Conservation (phyloP, 1,140 invertebrate genomes). For the Andrena cerasifolii region DNA sequence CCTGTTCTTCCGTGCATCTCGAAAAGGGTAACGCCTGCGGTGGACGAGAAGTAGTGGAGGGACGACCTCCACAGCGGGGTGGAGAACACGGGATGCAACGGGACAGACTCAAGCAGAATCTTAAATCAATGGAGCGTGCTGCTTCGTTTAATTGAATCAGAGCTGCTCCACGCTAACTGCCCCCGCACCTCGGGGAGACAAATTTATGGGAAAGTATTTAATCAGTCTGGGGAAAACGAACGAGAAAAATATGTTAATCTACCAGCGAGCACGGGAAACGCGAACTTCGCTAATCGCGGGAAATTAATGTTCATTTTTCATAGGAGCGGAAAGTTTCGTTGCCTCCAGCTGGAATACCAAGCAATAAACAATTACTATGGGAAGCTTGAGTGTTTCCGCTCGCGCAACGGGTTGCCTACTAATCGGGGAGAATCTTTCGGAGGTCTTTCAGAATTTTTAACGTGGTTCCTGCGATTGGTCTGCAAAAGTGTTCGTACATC, state of each 20-base stretch:
- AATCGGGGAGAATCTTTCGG: too few species aligned
- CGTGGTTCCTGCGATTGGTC: too few species aligned
- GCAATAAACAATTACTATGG: not conserved
- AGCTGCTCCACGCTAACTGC: slow-evolving; percentile 4
- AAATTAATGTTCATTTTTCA: slow-evolving; percentile 9
- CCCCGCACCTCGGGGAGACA: slow-evolving; percentile 6
- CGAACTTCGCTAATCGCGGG: slow-evolving; percentile 12
- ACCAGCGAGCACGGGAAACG: not conserved
- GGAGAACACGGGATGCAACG: not conserved
- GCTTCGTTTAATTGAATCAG: slow-evolving; percentile 45
- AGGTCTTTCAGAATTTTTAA: too few species aligned
- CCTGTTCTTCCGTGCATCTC: not conserved
- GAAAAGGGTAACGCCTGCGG: not conserved
- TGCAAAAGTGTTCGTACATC: too few species aligned
- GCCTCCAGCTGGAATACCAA: not conserved
- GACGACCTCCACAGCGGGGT: not conserved
- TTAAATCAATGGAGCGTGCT: slow-evolving; percentile 46
- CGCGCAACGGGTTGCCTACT: too few species aligned
- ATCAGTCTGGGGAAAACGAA: slow-evolving; percentile 36
- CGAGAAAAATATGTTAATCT: slow-evolving; percentile 38
- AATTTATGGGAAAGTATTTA: slow-evolving; percentile 45
- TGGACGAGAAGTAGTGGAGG: too few species aligned
- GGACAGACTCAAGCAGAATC: slow-evolving; percentile 4
- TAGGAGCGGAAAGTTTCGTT: not conserved
- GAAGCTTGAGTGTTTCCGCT: not conserved